Conservation (phyloP, 2,113 vertebrate genomes). For the Thinocorus orbignyianus region DNA sequence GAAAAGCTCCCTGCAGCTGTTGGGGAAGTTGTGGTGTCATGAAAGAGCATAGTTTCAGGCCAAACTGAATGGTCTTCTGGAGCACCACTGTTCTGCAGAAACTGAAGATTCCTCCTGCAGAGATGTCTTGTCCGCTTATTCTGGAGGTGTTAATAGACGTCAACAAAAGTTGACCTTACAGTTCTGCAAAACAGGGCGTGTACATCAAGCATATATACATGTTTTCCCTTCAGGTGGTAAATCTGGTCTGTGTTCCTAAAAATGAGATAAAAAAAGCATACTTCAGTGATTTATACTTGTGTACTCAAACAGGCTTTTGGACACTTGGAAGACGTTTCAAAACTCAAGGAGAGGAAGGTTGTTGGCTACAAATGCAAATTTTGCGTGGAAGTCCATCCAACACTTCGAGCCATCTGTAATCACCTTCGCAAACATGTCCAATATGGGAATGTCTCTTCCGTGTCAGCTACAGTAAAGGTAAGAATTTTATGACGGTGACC, state of each 20-base stretch:
- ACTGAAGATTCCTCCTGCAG: neutral
- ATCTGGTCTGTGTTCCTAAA: neutral
- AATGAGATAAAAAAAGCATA: neutral
- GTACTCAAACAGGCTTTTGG: slow-evolving; percentile 79
- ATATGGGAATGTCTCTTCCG: slow-evolving; percentile 88
- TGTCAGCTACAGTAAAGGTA: slow-evolving; percentile 82
- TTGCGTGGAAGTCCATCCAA: slow-evolving; percentile 94
- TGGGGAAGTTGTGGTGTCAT: neutral
- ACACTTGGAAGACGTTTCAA: slow-evolving; percentile 79
- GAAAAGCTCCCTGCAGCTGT: neutral
- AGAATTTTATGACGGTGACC: neutral
- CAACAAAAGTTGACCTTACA: neutral
- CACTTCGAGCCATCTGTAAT: slow-evolving; percentile 96
- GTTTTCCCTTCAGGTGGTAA: neutral
- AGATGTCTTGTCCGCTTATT: neutral
- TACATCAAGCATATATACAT: neutral
- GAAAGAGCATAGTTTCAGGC: neutral
- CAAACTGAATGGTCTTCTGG: neutral
- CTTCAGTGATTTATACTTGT: slow-evolving; percentile 35
- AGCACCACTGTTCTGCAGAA: neutral
- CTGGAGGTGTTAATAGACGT: neutral
- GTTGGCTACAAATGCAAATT: slow-evolving; percentile 97
- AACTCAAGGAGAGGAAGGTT: slow-evolving; percentile 82
- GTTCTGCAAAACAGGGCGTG: neutral
- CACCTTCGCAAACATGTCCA: slow-evolving; percentile 97